Evolutionary conservation across 2,888 invertebrate genomes (phyloP).

Genomic region (Andrena hattorfiana): DNA sequence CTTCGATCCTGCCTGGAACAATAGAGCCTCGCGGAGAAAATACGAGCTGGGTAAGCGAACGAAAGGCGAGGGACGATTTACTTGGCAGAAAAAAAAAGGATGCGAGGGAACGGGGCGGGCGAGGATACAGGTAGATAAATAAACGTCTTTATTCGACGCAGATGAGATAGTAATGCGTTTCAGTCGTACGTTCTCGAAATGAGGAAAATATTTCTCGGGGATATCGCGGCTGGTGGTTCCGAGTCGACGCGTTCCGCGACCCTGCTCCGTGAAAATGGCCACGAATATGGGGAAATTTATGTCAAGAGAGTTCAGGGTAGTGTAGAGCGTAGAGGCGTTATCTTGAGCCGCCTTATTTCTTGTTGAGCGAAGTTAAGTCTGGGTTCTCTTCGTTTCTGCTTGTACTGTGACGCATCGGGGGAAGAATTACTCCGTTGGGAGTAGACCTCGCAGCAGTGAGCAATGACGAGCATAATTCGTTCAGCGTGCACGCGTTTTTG

Average conservation of each 20-base stretch:
- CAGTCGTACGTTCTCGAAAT: slow-evolving; percentile 41
- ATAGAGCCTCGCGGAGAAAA: not conserved
- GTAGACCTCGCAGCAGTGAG: too few relatives aligned
- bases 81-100: not conserved
- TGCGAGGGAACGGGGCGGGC: not conserved
- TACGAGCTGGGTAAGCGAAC: slow-evolving; percentile 18
- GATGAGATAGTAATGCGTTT: slow-evolving; percentile 56
- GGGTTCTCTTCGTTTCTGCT: too few relatives aligned
- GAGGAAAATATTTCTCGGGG: slow-evolving; percentile 41
- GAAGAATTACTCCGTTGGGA: too few relatives aligned
- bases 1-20: not conserved
- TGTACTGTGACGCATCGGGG: too few relatives aligned
- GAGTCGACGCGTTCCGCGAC: not conserved
- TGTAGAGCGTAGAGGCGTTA: not conserved
- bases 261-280: slow-evolving; percentile 17
- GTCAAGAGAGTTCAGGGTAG: not conserved
- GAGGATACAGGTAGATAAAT: slow-evolving; percentile 48
- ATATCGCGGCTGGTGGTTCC: slow-evolving; percentile 4
- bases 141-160: slow-evolving; percentile 56
- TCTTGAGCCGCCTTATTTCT: not conserved
- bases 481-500: too few relatives aligned
- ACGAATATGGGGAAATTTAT: slow-evolving; percentile 33
- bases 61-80: slow-evolving; percentile 21
- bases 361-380: too few relatives aligned
- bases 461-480: too few relatives aligned